Base-by-base conservation (phyloP, 2,797 vertebrate species). In the Thalassophryne amazonica region DNA sequence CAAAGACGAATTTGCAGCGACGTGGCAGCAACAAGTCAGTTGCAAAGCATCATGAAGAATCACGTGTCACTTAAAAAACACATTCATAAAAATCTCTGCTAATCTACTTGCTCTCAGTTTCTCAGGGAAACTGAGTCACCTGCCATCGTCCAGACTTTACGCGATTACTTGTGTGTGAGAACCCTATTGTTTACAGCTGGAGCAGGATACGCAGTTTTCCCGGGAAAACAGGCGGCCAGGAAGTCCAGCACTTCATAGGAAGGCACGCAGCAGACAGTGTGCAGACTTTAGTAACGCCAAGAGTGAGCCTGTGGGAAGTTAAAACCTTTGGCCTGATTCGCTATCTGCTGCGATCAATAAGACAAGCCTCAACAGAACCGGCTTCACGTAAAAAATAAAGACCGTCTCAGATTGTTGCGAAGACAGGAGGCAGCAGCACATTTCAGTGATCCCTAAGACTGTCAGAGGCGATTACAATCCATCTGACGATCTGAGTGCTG, bases 131-230 rank as follows among this genome's bases (percentile, higher is more conserved):
- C 32, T 51, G 23, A 64, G 64, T 65, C 73, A 58, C 22, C 42
- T 54, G 33, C 48, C 3, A 19, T n/a, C 29, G 46, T 65, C 31
- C 60, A 59, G 33, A 34, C 63, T 29, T 68, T 57, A 58, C 15
- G 16, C 56, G 29, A 48, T 82, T 60, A 80, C 72, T 74, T 87
- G 84, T 76, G 80, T 88, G 89, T 91, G 90, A 90, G 88, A 91
- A 90, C 80, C 33, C 73, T 65, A 90, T 89, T 90, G 89, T 91
- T 90, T 89, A 86, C 81, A 81, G 80, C 83, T 64, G 57, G 46
- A 75, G 84, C 90, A 89, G 90, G 90, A 92, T 85, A 85, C 81
- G 71, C 74, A 8, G 49, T 85, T 91, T 90, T 90, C 86, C 89
- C 81, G 84, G 89, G 87, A 89, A 90, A 88, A 88, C 73, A 76